phyloP scores from a whole-genome alignment of 2,113 vertebrate genomes.

The Apeltes quadracus region DNA sequence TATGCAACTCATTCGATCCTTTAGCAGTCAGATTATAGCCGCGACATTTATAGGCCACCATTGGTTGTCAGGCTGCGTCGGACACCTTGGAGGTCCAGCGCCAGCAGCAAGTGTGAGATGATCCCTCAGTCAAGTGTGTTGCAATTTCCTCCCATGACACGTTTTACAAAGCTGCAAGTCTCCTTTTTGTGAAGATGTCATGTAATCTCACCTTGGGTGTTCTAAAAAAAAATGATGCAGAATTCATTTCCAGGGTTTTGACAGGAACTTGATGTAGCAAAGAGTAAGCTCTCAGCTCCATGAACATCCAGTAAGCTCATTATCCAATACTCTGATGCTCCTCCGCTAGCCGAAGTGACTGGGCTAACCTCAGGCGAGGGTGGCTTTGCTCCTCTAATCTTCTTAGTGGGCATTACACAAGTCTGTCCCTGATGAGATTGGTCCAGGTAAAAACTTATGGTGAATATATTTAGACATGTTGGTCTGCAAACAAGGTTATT shows the following conservation, averaged over 20 bases:
- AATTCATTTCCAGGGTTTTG: conserved; percentile 19
- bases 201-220: not conserved
- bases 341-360: conserved; percentile 68
- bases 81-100: conserved; percentile 19
- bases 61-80: conserved; percentile 17
- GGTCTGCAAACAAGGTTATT: conserved; percentile 44
- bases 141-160: not conserved
- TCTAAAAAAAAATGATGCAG: conserved; percentile 11
- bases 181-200: not conserved
- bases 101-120: not conserved
- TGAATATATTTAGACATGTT: conserved; percentile 44
- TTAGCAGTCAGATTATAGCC: conserved; percentile 48
- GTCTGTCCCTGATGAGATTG: conserved; percentile 79
- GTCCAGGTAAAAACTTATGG: conserved; percentile 53
- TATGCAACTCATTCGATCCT: conserved; percentile 71
- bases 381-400: conserved; percentile 80
- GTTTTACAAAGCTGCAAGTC: not conserved
- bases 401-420: conserved; percentile 81
- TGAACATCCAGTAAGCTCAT: conserved; percentile 78
- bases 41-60: conserved; percentile 46
- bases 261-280: conserved; percentile 57
- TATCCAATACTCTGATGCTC: conserved; percentile 72
- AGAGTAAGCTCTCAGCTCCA: conserved; percentile 64
- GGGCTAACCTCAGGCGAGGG: conserved; percentile 70
- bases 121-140: conserved; percentile 3